Base-by-base conservation (phyloP, 2,113 vertebrate species). In the Oryzias javanicus region DNA sequence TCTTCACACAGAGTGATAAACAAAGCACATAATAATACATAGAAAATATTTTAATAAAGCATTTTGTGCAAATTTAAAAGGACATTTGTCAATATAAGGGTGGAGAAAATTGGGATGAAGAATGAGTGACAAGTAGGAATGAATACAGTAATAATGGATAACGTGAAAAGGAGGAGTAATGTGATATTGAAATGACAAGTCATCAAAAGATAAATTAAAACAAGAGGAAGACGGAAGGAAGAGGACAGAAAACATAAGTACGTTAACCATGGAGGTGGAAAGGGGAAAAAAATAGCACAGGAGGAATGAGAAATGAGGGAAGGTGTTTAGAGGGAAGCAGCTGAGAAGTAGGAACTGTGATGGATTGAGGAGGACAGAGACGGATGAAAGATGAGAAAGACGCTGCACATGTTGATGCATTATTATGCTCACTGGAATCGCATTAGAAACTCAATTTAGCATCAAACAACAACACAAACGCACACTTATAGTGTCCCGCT, bases 401-500 rank as follows among this genome's bases (percentile, higher is more conserved):
- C 6, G 57, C 40, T 61, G 7, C 48, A 24, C 61, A 35, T 70
- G 41, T 51, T 73, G 72, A 80, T 79, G 67, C 67, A 66, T 87
- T 65, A 54, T 70, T 24, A 29, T 19, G 53, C 46, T 63, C 55
- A 5, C 60, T 29, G 8, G 55, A 72, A 61, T 80, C 71, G 65
- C 69, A 82, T 80, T 80, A 78, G 64, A 78, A 50, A 48, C 70
- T 67, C 49, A 19, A 86, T 84, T 79, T 63, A 47, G 29, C 53
- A 71, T 64, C 70, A 67, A 55, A 55, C 52, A 69, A 60, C 71
- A 50, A 67, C 65, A 47, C 45, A 45, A 13, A 66, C 24, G 14
- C 41, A 48, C n/a, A 12, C 27, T 47, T 18, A 50, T 5, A 27
- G 49, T 51, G 10, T 49, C 44, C 27, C 41, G 18, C 49, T 20